Evolutionary conservation across 2,113 vertebrate genomes (phyloP).

Genomic region (Alaudala cheleensis): DNA sequence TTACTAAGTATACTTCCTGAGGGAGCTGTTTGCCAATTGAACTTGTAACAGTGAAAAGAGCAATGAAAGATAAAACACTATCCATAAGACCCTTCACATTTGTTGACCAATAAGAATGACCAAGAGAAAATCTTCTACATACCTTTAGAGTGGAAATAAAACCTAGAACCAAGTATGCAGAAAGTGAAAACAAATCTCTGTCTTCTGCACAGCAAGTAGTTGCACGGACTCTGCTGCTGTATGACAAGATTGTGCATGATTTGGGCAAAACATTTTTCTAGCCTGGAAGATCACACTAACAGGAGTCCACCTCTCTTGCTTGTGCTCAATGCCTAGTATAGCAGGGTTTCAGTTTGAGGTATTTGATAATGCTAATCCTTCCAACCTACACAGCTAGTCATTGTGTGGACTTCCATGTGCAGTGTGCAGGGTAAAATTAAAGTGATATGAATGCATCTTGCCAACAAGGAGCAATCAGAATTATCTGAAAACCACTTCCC

Average conservation of each 20-base stretch:
- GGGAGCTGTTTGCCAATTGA: not conserved
- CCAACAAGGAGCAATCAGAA: not conserved
- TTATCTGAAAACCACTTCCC: not conserved
- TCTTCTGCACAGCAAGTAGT: not conserved
- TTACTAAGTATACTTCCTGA: not conserved
- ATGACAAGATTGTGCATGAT: not conserved
- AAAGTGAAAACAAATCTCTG: not conserved
- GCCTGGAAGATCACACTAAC: not conserved
- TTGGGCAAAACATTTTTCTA: not conserved
- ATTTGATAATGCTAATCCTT: not conserved
- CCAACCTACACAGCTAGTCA: not conserved
- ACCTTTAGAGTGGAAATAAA: not conserved
- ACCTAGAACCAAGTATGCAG: not conserved
- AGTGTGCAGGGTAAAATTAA: not conserved
- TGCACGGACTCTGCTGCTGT: not conserved
- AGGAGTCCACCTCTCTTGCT: not conserved
- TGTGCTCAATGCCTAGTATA: not conserved
- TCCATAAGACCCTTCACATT: not conserved
- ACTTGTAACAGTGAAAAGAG: not conserved
- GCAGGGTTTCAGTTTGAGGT: not conserved
- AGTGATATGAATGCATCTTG: not conserved
- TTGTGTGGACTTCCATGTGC: not conserved
- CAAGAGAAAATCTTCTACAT: not conserved
- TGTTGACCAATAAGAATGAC: not conserved
- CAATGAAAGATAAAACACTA: not conserved